Base-by-base conservation (phyloP, 2,797 vertebrate genomes). In the Zonotrichia albicollis region DNA sequence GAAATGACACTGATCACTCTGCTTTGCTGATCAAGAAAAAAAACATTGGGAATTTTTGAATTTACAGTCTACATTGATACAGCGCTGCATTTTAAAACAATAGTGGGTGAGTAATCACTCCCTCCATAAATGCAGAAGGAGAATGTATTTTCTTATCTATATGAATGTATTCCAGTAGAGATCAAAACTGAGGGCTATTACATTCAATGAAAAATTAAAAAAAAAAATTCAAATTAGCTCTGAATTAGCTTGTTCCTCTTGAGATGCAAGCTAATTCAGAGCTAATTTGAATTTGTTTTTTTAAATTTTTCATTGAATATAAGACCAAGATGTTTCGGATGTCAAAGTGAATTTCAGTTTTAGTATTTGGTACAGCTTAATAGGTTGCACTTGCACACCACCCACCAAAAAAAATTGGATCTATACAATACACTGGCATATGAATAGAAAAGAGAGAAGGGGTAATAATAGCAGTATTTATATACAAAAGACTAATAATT, bases 331-430 rank as follows among this genome's bases (percentile, higher is more conserved):
- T 0, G 0, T 45, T 91, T 85, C 72, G 40, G 43, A 87, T 58
- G 51, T 40, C 29, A 87, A 92, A 77, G 6, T 34, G 14, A 84
- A 68, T 95, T 94, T 94, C 57, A 76, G n/a, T 74, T 81, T 85
- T 75, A 61, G 20, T 42, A 82, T 29, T 29, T 79, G n/a, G 10
- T 67, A 45, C 27, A 65, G 62, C 64, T 66, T 83, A 91, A 70
- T 70, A 74, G 38, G 27, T 43, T 80, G 50, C 30, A 74, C 32
- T 80, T 74, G 13, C 34, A 93, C 27, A 61, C 0, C 19, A 70
- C 10, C 60, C 38, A 88, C 40, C 11, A 84, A 75, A 30, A 72
- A 23, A 64, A 80, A 68, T 8, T 89, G 18, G 16, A 76, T 53
- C 23, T 89, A 5, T 48, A 50, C 0, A 0, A 75, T 38, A 70